phyloP scores from a whole-genome alignment of 1,140 invertebrate species.

The Eriocheir sinensis region DNA sequence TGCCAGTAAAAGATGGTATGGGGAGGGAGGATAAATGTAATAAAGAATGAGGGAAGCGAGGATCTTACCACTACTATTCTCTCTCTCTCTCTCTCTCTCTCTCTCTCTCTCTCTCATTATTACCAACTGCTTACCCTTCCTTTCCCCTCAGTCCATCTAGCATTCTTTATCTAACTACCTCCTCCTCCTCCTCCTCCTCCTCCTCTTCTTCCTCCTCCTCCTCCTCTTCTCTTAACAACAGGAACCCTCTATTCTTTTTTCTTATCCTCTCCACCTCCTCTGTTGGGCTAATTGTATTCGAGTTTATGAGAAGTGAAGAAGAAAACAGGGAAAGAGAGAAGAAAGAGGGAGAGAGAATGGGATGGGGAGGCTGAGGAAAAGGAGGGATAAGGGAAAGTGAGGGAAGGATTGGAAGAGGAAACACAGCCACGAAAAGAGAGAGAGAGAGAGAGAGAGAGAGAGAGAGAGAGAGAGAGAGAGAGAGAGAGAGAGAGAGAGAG shows the following conservation, averaged over 20 bases:
- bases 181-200: background rate
- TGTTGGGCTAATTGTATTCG: slow-evolving; percentile 13
- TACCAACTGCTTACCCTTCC: too few relatives aligned
- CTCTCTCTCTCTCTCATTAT: background rate
- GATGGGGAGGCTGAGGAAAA: background rate
- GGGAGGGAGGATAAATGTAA: too few relatives aligned
- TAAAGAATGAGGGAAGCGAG: too few relatives aligned
- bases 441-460: too few relatives aligned
- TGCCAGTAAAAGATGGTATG: too few relatives aligned
- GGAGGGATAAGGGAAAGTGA: background rate
- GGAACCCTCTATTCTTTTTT: background rate
- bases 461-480: too few relatives aligned
- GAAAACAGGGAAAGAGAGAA: background rate
- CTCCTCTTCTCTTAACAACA: background rate
- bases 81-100: too few relatives aligned
- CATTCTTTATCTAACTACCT: too few relatives aligned
- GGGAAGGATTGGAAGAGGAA: background rate
- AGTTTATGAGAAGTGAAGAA: background rate
- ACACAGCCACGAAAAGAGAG: background rate
- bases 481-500: too few relatives aligned
- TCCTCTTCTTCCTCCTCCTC: background rate
- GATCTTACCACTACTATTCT: too few relatives aligned
- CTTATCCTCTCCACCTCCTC: background rate
- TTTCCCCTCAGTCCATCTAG: background rate
- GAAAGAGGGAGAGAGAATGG: background rate